Conservation (phyloP, 2,888 invertebrate species). For the Zele albiditarsus region DNA sequence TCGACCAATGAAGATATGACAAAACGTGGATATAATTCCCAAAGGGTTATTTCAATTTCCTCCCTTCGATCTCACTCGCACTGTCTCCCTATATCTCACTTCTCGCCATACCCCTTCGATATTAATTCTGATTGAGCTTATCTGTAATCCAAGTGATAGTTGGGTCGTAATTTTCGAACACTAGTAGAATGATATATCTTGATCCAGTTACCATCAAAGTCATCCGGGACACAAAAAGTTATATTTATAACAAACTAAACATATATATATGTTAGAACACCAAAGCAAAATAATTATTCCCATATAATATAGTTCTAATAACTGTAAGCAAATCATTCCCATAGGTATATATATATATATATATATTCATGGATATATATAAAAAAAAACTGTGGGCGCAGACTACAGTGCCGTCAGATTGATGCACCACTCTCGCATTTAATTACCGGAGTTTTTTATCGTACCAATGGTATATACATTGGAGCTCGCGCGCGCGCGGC, state of each 20-base stretch:
- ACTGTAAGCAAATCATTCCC: too few species aligned
- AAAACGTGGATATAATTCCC: not conserved
- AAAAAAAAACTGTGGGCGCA: too few species aligned
- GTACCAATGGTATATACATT: conserved; percentile 60
- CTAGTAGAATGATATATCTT: not conserved
- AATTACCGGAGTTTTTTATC: conserved; percentile 72
- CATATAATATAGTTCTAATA: too few species aligned
- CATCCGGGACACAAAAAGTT: too few species aligned
- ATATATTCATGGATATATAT: too few species aligned
- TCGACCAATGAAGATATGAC: not conserved
- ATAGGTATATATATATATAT: too few species aligned
- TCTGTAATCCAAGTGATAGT: not conserved
- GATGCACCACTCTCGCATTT: conserved; percentile 60
- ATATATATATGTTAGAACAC: too few species aligned
- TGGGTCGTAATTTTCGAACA: not conserved
- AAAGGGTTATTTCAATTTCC: conserved; percentile 3
- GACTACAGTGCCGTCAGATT: conserved; percentile 7
- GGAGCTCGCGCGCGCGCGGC: conserved; percentile 53
- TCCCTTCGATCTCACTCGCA: not conserved
- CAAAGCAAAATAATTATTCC: too few species aligned
- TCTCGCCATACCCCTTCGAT: not conserved
- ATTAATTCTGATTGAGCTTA: not conserved
- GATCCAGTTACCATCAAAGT: not conserved
- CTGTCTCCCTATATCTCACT: not conserved
- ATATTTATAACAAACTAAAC: too few species aligned